These are phyloP conservation scores for Nemoura dubitans DNA, from an alignment of 2,888 invertebrate genomes.

Conservation along the genomic window DNA sequence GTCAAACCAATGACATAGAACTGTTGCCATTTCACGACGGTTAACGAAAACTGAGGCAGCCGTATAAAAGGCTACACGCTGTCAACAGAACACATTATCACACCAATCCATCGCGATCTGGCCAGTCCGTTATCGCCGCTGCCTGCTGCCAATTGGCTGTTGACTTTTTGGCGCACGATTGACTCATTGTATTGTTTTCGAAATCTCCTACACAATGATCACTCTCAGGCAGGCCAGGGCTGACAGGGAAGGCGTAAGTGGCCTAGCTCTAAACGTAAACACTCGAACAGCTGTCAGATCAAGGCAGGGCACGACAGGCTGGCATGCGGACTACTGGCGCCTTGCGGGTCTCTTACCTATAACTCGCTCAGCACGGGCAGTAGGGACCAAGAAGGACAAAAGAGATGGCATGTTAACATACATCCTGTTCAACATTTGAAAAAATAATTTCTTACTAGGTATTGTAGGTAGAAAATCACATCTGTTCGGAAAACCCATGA, in stretches of 20 bases:
- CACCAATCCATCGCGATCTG: background rate
- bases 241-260: background rate
- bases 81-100: background rate
- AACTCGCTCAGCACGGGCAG: slow-evolving; percentile 80
- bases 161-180: background rate
- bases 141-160: background rate
- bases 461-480: too few relatives aligned
- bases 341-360: slow-evolving; percentile 63
- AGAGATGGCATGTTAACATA: slow-evolving; percentile 48
- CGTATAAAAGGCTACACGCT: too few relatives aligned
- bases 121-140: background rate
- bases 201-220: background rate
- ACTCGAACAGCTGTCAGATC: too few relatives aligned
- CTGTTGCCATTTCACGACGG: too few relatives aligned
- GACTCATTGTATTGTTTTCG: background rate
- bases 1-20: too few relatives aligned
- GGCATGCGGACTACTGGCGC: background rate
- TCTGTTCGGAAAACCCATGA: too few relatives aligned
- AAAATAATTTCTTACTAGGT: too few relatives aligned
- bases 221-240: background rate
- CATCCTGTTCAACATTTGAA: background rate
- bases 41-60: too few relatives aligned
- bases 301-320: background rate
- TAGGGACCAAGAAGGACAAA: slow-evolving; percentile 69
- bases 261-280: too few relatives aligned